Evolutionary conservation across 2,113 vertebrate genomes (phyloP), one percentile per base, ranked within the genome.

Genomic region (Lepisosteus osseus): DNA sequence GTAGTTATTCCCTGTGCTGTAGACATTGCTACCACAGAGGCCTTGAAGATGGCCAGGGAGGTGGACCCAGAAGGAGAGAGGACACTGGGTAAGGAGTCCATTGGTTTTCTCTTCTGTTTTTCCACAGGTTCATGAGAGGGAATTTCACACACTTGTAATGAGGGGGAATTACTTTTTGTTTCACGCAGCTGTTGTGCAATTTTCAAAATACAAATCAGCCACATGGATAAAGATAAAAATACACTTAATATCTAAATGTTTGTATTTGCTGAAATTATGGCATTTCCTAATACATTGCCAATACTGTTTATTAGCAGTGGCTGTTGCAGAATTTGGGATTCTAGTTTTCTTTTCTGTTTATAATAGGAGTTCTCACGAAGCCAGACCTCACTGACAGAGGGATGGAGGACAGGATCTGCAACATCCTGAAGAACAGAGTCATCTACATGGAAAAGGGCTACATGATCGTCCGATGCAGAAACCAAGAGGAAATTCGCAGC

Each of bases 11-110:
- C 91, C 0, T 76, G 90, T 57, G 93, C 92, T 0, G 86, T 92
- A 83, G 92, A 93, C 79, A 92, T 93, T 0, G 87, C 89, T 55
- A 93, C 92, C 74, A 92, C 89, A 0, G 92, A 93, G 80, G 92
- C 90, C 0, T 65, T 93, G 80, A 86, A 86, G 81, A 92, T 94
- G 91, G 92, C 92, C n/a, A 85, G 86, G 57, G 84, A 91, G 43
- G 90, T 90, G 79, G 92, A 94, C 55, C 92, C 90, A 1, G 61
- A 8, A 0, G 92, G 92, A 61, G 88, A 92, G 61, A 86, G 92
- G 51, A 94, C 90, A 7, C 68, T 94, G 73, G 92, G 91, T 93
- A 66, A 85, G 5, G 68, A 54, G 5, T 6, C 47, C 47, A 2
- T 9, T 51, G 47, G 29, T 29, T 29, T 29, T 29, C 29, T 29